Base-by-base conservation (phyloP, 1,140 invertebrate species). In the Eciton burchellii region DNA sequence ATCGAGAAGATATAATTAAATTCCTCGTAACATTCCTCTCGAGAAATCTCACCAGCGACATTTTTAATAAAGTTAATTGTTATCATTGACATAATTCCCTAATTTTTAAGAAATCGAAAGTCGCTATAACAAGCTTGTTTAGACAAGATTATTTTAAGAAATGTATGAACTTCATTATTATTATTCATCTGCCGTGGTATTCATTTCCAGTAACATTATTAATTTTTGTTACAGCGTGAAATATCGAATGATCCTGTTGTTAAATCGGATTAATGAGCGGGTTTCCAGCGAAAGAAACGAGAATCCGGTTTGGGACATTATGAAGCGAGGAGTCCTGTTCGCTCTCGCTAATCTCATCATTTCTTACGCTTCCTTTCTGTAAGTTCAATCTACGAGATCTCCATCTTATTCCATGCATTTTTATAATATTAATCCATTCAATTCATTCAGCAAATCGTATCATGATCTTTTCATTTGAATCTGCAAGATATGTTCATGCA, bases 301-400 rank as follows among this genome's bases (percentile, higher is more conserved):
- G 66, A 79, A 83, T 81, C 62, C 16, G 54, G 82, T 72, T 59
- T 72, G 24, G 26, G 62, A 49, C 90, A 92, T 83, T 82, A 92
- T 91, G 91, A 92, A 85, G 89, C 84, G 90, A 65, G 83, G 79
- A 82, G 79, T 88, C 54, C 74, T 89, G 47, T 82, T 92, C 81
- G 76, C 88, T 29, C 65, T 92, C 70, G 87, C 79, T 82, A 91
- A 90, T 71, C 87, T 90, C 26, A 88, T 92, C 81, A 88, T 85
- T 52, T 91, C 89, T 57, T 89, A 88, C 70, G 86, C 83, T 74
- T 90, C 83, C 16, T 86, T 91, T 26, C 60, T 89, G 91, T 93
- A 84, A 92, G 91, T 91, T 74, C 0, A 2, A 47, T 52, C 3
- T 63, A 60, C 4, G 1, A 56, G 14, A 54, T 43, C 24, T 57